Evolutionary conservation across 2,888 invertebrate species (phyloP).

Genomic region (Rhamphomyia laevipes): DNA sequence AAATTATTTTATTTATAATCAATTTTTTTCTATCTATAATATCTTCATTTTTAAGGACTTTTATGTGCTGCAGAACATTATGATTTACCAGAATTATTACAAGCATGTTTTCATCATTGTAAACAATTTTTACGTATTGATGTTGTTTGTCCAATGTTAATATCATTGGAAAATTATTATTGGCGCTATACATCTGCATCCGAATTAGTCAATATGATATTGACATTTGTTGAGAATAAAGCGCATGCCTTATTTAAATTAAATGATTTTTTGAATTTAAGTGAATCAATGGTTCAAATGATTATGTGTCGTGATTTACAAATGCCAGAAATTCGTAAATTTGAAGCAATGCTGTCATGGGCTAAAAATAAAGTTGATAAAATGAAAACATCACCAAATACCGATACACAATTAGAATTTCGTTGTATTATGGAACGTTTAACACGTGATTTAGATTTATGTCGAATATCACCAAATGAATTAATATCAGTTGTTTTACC

Average conservation of each 20-base stretch:
- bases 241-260: conserved; percentile 76
- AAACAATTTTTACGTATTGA: conserved; percentile 87
- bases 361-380: conserved; percentile 64
- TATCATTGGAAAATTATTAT: conserved; percentile 85
- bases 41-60: conserved; percentile 36
- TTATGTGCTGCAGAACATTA: conserved; percentile 93
- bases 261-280: conserved; percentile 71
- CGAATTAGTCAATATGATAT: conserved; percentile 87
- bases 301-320: conserved; percentile 85
- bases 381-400: conserved; percentile 61
- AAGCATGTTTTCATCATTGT: conserved; percentile 91
- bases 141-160: conserved; percentile 86
- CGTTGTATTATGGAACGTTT: conserved; percentile 87
- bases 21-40: conserved; percentile 2
- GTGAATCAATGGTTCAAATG: conserved; percentile 91
- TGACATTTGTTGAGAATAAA: conserved; percentile 79
- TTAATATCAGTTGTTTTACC: conserved; percentile 86
- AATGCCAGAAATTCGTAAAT: conserved; percentile 79
- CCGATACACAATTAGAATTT: conserved; percentile 79
- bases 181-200: conserved; percentile 92
- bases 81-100: conserved; percentile 80
- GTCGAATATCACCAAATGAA: conserved; percentile 86
- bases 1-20: conserved; percentile 8
- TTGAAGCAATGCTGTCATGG: conserved; percentile 89
- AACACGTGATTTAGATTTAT: conserved; percentile 76